phyloP scores from a whole-genome alignment of 2,113 vertebrate species.

The Strix aluco region DNA sequence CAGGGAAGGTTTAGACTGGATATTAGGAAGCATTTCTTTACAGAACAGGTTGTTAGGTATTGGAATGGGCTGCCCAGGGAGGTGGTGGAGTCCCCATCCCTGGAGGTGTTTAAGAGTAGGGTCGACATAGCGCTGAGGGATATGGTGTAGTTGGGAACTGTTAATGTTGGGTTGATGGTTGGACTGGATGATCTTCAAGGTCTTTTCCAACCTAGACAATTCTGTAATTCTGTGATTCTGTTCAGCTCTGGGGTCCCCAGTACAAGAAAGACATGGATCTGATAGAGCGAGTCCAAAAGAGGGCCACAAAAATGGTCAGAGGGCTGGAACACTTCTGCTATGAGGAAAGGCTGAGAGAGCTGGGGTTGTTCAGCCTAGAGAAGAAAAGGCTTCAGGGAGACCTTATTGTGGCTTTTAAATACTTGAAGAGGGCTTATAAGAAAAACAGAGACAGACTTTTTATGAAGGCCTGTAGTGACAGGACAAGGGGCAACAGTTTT shows the following conservation, averaged over 20 bases:
- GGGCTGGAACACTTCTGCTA: accelerated
- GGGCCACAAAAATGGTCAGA: neutral
- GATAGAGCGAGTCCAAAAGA: neutral
- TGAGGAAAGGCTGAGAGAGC: neutral
- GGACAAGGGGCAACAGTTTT: accelerated
- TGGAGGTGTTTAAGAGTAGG: no score
- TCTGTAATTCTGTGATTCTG: neutral
- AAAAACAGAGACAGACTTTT: neutral
- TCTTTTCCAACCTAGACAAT: no score
- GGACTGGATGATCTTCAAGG: no score
- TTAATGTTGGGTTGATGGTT: no score
- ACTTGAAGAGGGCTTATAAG: accelerated
- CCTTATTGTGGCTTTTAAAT: neutral
- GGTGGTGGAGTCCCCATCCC: no score
- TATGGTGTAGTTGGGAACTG: no score
- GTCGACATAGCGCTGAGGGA: no score
- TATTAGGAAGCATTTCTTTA: no score
- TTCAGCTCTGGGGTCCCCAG: neutral
- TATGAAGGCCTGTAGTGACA: neutral
- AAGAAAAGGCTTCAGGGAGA: neutral
- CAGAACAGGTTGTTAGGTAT: no score
- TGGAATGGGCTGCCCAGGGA: no score
- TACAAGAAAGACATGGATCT: neutral
- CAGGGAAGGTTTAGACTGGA: no score
- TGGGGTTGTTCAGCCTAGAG: neutral